phyloP scores from a whole-genome alignment of 1,140 invertebrate genomes.

The Drosophila murphyi region DNA sequence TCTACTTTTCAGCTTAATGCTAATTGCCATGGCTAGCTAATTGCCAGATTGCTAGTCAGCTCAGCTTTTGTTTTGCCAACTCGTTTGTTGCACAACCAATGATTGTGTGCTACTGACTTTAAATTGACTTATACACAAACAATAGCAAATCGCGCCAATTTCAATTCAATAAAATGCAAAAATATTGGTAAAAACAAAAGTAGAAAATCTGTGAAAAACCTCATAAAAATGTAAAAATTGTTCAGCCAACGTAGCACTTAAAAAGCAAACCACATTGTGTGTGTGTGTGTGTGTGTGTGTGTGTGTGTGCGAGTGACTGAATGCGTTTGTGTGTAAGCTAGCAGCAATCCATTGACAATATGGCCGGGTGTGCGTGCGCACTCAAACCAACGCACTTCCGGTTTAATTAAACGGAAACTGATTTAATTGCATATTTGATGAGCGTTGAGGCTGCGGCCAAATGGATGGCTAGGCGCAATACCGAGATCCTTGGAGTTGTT shows the following conservation, averaged over 20 bases:
- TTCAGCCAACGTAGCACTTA: constrained; percentile 66
- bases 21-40: constrained; percentile 60
- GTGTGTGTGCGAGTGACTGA: constrained; percentile 6
- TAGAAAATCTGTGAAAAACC: constrained; percentile 54
- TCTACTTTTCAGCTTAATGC: constrained; percentile 41
- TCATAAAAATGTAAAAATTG: constrained; percentile 76
- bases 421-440: constrained; percentile 85
- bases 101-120: background rate
- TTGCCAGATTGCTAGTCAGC: constrained; percentile 41
- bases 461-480: constrained; percentile 58
- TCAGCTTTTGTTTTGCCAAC: constrained; percentile 22
- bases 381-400: constrained; percentile 79
- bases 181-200: constrained; percentile 47
- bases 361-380: constrained; percentile 33
- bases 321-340: constrained; percentile 27
- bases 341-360: constrained; percentile 64
- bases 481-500: constrained; percentile 32
- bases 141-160: constrained; percentile 32
- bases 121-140: background rate
- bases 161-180: constrained; percentile 78
- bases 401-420: constrained; percentile 85
- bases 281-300: constrained; percentile 13
- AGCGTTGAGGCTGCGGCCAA: constrained; percentile 69
- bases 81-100: constrained; percentile 18
- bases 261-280: constrained; percentile 69